These are phyloP conservation scores for Aphodius sticticus DNA, from an alignment of 2,888 invertebrate genomes.

Conservation along the genomic window DNA sequence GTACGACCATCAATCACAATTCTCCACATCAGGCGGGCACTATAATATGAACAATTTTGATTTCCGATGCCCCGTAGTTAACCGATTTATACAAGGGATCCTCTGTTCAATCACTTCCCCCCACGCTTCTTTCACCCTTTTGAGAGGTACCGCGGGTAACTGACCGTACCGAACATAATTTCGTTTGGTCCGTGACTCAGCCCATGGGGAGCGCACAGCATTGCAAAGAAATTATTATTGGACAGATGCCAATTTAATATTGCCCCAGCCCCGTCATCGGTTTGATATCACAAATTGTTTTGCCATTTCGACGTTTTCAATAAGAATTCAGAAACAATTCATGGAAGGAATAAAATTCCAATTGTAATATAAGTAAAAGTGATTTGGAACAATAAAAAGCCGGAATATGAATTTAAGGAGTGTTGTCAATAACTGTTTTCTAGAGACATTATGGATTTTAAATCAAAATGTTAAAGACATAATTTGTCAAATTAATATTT, in stretches of 20 bases:
- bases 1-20: conserved; percentile 21
- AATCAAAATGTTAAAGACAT: too few species aligned
- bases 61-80: conserved; percentile 17
- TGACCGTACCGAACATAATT: conserved; percentile 30
- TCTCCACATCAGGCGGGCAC: not conserved
- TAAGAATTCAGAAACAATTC: too few species aligned
- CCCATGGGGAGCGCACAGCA: conserved; percentile 29
- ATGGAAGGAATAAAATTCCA: too few species aligned
- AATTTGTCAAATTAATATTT: too few species aligned
- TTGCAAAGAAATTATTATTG: conserved; percentile 41
- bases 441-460: too few species aligned
- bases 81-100: conserved; percentile 16
- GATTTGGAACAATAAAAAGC: too few species aligned
- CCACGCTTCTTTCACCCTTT: conserved; percentile 6
- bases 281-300: not conserved
- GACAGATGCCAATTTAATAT: conserved; percentile 46
- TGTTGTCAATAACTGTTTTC: too few species aligned
- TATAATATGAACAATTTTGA: conserved; percentile 11
- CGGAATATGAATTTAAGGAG: too few species aligned
- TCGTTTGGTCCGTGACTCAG: conserved; percentile 21
- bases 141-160: conserved; percentile 18
- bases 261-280: conserved; percentile 13
- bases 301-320: too few species aligned
- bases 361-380: too few species aligned
- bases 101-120: not conserved